Percentiles rank a stretch among this genome's conserved stretches.
Evolutionary conservation across 2,888 invertebrate species (phyloP).

Genomic region (Acanthococcus lagerstroemiae): DNA sequence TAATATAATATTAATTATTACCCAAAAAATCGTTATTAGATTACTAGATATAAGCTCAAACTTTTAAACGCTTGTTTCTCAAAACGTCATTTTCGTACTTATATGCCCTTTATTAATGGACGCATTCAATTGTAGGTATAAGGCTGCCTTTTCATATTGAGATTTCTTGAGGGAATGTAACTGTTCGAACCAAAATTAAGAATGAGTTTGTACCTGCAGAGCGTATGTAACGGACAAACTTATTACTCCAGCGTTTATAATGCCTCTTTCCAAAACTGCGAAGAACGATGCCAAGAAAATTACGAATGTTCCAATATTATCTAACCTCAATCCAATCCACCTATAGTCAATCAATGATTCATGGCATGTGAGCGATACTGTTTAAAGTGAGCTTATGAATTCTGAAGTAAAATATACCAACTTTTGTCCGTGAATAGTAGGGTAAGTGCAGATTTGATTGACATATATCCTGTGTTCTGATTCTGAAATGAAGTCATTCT

Average conservation of each 20-base stretch:
- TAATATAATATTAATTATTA: too few species aligned
- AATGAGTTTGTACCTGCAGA: conserved; percentile 53
- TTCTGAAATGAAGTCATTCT: conserved; percentile 72
- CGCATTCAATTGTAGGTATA: not conserved
- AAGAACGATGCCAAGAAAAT: conserved; percentile 91
- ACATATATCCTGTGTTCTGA: conserved; percentile 83
- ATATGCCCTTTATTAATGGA: too few species aligned
- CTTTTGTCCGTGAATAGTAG: conserved; percentile 81
- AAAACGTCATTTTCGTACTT: too few species aligned
- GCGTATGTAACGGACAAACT: conserved; percentile 85
- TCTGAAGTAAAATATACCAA: conserved; percentile 37
- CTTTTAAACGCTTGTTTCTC: too few species aligned
- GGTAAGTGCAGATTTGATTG: conserved; percentile 87
- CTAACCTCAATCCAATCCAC: conserved; percentile 90
- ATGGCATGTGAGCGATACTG: too few species aligned
- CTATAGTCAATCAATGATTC: too few species aligned
- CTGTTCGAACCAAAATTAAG: too few species aligned
- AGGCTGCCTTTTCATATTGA: too few species aligned
- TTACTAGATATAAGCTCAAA: too few species aligned
- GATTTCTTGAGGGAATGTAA: too few species aligned
- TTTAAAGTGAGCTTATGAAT: too few species aligned
- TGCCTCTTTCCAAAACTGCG: conserved; percentile 69
- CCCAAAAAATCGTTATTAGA: too few species aligned
- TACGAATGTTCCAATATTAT: conserved; percentile 91
- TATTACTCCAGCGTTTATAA: conserved; percentile 63